Evolutionary conservation across 2,888 invertebrate genomes (phyloP).

Genomic region (Phengaris arion): DNA sequence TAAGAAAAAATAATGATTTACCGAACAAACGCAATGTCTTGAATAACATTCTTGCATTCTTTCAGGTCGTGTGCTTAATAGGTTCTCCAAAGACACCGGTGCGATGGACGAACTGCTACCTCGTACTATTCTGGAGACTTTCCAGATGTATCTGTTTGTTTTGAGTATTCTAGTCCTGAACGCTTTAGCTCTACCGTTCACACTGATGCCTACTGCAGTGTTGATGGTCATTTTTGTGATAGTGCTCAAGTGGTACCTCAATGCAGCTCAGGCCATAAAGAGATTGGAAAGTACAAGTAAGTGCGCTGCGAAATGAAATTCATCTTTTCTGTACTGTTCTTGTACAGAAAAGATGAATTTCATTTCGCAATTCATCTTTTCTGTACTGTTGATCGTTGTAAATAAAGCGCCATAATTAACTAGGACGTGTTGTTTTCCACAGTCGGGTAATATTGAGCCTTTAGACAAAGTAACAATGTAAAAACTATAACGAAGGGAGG

Average conservation of each 20-base stretch:
- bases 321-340: too few relatives aligned
- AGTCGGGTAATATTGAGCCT: too few relatives aligned
- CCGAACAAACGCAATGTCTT: too few relatives aligned
- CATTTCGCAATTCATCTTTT: too few relatives aligned
- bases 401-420: too few relatives aligned
- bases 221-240: conserved; percentile 79
- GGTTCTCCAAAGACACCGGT: conserved; percentile 92
- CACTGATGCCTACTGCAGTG: conserved; percentile 60
- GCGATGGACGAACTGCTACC: conserved; percentile 87
- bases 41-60: conserved; percentile 30
- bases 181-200: conserved; percentile 65
- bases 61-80: conserved; percentile 82
- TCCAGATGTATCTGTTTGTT: conserved; percentile 74
- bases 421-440: too few relatives aligned
- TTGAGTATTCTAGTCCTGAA: conserved; percentile 62
- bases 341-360: too few relatives aligned
- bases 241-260: conserved; percentile 83
- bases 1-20: too few relatives aligned
- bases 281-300: conserved; percentile 84
- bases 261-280: conserved; percentile 87
- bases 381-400: too few relatives aligned
- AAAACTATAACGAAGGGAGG: too few relatives aligned
- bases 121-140: conserved; percentile 81
- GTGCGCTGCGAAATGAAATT: conserved; percentile 42
- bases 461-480: too few relatives aligned